These are phyloP conservation scores for Invenusta paracnida DNA, from an alignment of 2,888 invertebrate species.

Conservation along the genomic window DNA sequence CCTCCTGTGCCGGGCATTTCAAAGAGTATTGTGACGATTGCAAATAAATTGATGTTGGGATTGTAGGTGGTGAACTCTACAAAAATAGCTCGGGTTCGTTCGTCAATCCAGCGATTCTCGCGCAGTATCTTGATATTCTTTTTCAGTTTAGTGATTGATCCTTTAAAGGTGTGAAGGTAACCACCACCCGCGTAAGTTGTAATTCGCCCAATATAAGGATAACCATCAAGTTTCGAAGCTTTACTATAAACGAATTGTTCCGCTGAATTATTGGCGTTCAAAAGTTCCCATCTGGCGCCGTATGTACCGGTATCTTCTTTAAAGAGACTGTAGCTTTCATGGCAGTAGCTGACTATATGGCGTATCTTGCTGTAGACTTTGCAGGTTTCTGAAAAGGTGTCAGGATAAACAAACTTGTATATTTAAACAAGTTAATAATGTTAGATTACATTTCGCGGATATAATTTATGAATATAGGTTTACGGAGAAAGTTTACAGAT, in stretches of 20 bases:
- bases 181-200: conserved; percentile 63
- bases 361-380: conserved; percentile 48
- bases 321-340: conserved; percentile 49
- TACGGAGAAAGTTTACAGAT: no score
- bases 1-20: conserved; percentile 57
- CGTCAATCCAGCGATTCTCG: conserved; percentile 61
- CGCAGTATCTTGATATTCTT: conserved; percentile 55
- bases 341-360: conserved; percentile 51
- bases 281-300: neutral
- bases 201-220: conserved; percentile 57
- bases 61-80: conserved; percentile 64
- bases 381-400: conserved; percentile 49
- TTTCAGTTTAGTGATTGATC: conserved; percentile 51
- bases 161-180: conserved; percentile 60
- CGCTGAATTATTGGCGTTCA: neutral
- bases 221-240: conserved; percentile 58
- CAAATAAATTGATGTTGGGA: conserved; percentile 57
- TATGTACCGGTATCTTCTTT: neutral
- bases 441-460: no score
- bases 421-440: no score
- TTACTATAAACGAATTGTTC: conserved; percentile 55
- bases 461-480: no score
- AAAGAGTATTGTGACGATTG: conserved; percentile 53
- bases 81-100: conserved; percentile 62
- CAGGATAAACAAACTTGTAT: no score